Base-by-base conservation (phyloP, 1,140 invertebrate species). In the Sitophilus oryzae region DNA sequence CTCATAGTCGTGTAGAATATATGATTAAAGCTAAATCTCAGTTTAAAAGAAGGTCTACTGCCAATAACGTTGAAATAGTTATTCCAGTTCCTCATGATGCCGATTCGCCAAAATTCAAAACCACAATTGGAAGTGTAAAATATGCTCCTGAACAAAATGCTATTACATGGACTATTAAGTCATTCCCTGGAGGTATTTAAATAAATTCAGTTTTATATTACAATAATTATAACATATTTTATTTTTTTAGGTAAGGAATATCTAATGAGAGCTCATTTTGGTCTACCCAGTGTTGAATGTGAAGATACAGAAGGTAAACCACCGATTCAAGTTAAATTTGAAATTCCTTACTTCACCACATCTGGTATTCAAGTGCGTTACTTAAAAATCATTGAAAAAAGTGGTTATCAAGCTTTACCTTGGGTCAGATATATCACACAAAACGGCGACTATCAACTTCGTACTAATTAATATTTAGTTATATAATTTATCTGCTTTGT, bases 21-120 rank as follows among this genome's bases (percentile, higher is more conserved):
- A 99, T 99, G 96, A 95, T 99, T 14, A 99, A 99, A 75, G 96
- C 96, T 0, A 96, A 97, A 73, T 97, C 94, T 41, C 96, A 99
- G 74, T 99, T 99, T 70, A 99, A 99, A 73, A 78, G 95, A 30
- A 79, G 96, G 36, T 98, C 95, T 0, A 99, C 96, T 2, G 96
- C 97, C 0, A 99, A 99, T 71, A 98, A 99, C 75, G 97, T 99
- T 9, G 96, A 99, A 75, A 97, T 99, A 50, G 88, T 99, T 8
- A 98, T 99, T 66, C 96, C 97, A 2, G 97, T 99, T 9, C 97
- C 96, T 14, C 86, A 86, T 41, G 97, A 99, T 79, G 96, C 94
- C 1, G 96, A 99, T 73, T 94, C 94, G 14, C 96, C 96, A 0
- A 98, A 98, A 76, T 99, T 99, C 68, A 98, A 98, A 74, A 97